Percentiles rank a stretch among this genome's conserved stretches.
phyloP scores from a whole-genome alignment of 2,797 vertebrate species.

The Luscinia megarhynchos region DNA sequence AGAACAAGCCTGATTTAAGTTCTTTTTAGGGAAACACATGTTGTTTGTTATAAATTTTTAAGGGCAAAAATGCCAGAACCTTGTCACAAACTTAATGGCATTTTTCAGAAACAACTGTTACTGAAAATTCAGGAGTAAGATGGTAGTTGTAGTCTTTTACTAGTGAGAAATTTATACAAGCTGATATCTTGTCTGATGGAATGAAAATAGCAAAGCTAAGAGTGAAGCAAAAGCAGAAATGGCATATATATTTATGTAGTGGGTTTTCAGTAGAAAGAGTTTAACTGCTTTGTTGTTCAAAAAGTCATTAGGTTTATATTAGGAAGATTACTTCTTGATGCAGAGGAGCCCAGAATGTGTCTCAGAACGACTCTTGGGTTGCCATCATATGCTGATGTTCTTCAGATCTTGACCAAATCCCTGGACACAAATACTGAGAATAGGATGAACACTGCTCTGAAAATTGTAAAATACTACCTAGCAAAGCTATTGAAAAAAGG shows the following conservation, averaged over 20 bases:
- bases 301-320: background rate
- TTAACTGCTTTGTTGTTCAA: background rate
- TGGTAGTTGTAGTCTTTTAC: background rate
- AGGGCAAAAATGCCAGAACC: background rate
- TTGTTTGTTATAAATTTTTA: background rate
- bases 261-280: background rate
- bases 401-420: background rate
- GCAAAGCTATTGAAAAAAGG: background rate
- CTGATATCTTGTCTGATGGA: background rate
- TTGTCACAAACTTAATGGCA: background rate
- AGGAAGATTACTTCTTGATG: background rate
- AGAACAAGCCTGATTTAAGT: background rate
- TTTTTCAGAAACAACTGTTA: background rate
- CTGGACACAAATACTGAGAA: fast-evolving
- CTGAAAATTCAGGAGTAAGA: background rate
- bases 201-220: background rate
- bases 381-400: background rate
- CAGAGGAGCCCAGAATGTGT: background rate
- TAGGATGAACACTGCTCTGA: background rate
- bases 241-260: too few relatives aligned
- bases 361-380: background rate
- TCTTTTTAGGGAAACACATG: background rate
- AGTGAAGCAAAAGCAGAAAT: background rate
- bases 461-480: background rate
- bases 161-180: background rate